These are phyloP conservation scores for Acipenser transmontanus DNA, from an alignment of 2,797 vertebrate genomes.

Conservation along the genomic window DNA sequence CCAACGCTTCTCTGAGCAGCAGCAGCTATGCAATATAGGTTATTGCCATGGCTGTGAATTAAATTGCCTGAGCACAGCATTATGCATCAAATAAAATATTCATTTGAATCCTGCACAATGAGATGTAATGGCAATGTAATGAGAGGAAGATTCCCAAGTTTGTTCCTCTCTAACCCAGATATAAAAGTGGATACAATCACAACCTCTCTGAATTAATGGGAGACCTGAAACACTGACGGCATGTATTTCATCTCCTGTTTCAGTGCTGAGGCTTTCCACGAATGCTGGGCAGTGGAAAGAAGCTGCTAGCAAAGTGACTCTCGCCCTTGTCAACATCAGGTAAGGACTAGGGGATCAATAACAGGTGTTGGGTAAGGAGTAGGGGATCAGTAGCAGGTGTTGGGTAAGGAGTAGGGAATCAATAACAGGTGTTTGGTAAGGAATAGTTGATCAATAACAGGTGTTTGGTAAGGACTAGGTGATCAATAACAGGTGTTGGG, in stretches of 20 bases:
- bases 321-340: constrained; percentile 90
- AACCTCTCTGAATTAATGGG: too few species aligned
- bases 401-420: too few species aligned
- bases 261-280: constrained; percentile 90
- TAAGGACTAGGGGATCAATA: constrained; percentile 39
- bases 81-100: constrained; percentile 1
- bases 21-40: not conserved
- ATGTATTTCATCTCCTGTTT: constrained; percentile 22
- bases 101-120: not conserved
- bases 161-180: too few species aligned
- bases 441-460: too few species aligned
- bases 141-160: not conserved
- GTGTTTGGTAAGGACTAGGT: too few species aligned
- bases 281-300: constrained; percentile 97
- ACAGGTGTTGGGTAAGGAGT: too few species aligned
- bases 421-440: too few species aligned
- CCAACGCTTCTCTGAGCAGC: not conserved
- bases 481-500: too few species aligned
- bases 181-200: too few species aligned
- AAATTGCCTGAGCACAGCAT: not conserved
- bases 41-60: not conserved
- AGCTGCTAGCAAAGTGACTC: constrained; percentile 94
- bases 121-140: not conserved
- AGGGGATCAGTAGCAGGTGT: too few species aligned
- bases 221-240: too few species aligned